Conservation (phyloP, 2,888 invertebrate genomes). For the Oxycera nigricornis region DNA sequence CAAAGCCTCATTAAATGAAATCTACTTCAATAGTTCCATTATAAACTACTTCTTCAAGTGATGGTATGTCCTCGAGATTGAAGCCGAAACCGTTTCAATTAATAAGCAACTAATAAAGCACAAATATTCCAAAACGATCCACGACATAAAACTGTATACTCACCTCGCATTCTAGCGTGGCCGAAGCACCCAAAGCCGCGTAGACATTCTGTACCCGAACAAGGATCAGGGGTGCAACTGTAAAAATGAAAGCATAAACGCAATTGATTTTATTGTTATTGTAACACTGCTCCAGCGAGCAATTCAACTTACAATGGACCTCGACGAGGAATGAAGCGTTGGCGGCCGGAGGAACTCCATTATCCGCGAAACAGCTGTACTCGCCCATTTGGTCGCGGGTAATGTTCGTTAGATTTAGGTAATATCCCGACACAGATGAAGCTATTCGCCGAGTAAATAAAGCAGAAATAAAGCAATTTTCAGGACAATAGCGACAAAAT, state of each 20-base stretch:
- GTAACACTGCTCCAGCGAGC: not conserved
- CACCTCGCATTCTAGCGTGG: constrained; percentile 79
- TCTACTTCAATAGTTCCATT: too few species aligned
- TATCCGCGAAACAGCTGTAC: constrained; percentile 79
- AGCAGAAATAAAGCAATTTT: not conserved
- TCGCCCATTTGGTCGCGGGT: constrained; percentile 76
- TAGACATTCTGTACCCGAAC: constrained; percentile 79
- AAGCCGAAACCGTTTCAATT: too few species aligned
- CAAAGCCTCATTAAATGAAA: too few species aligned
- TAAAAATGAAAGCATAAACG: constrained; percentile 48
- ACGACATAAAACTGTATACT: constrained; percentile 50
- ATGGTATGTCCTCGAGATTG: too few species aligned
- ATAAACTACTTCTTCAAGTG: too few species aligned
- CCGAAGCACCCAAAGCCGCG: constrained; percentile 73
- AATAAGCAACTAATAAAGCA: too few species aligned
- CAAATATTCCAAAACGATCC: too few species aligned
- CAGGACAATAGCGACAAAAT: not conserved
- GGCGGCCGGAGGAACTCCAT: constrained; percentile 84
- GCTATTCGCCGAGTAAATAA: constrained; percentile 61
- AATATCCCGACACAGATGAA: constrained; percentile 76
- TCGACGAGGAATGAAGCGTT: constrained; percentile 83
- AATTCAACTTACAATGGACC: constrained; percentile 80
- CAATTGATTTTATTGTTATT: constrained; percentile 40
- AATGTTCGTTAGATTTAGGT: constrained; percentile 78
- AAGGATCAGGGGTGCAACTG: constrained; percentile 84